Evolutionary conservation across 2,797 vertebrate species (phyloP).

Genomic region (Gobio occitaniae): DNA sequence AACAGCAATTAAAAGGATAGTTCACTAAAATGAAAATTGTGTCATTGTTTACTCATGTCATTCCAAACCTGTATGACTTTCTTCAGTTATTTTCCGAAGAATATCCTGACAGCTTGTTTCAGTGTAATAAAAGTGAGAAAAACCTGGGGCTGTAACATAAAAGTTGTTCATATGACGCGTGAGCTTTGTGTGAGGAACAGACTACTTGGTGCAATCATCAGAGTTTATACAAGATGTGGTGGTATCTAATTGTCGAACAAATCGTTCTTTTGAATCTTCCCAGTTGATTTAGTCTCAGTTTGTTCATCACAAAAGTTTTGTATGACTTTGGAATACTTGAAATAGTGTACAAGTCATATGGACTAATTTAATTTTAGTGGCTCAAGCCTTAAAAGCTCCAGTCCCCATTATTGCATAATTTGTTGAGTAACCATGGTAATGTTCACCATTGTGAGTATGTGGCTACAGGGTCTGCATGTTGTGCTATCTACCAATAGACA

Average conservation of each 20-base stretch:
- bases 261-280: background rate
- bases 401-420: background rate
- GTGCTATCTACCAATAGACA: conserved; percentile 23
- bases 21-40: background rate
- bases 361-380: background rate
- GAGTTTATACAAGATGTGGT: background rate
- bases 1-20: background rate
- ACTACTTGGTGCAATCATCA: background rate
- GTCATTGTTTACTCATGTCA: background rate
- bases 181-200: background rate
- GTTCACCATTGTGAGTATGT: background rate
- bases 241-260: background rate
- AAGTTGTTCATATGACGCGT: background rate
- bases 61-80: background rate
- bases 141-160: background rate
- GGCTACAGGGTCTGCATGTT: background rate
- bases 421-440: background rate
- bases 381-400: background rate
- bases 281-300: background rate
- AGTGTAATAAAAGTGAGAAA: background rate
- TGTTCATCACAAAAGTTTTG: background rate
- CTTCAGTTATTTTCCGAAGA: background rate
- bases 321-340: background rate
- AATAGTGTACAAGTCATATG: background rate
- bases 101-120: background rate